These are phyloP conservation scores for Sinodicranocentrus sp. DNA, from an alignment of 2,888 invertebrate genomes.

Conservation along the genomic window DNA sequence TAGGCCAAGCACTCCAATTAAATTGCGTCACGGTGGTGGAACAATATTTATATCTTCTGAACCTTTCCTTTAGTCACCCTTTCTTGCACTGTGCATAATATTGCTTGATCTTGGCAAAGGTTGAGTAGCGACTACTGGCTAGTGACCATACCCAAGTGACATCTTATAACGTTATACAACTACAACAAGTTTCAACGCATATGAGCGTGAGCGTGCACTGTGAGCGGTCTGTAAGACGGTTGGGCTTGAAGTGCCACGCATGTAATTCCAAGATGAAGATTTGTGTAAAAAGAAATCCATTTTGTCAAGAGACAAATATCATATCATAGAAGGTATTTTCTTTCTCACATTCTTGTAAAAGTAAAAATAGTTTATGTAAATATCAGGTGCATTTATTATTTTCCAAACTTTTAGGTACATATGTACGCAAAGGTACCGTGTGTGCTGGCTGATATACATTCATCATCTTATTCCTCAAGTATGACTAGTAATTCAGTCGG, in stretches of 20 bases:
- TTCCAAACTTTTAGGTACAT: no score
- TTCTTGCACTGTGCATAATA: slow-evolving; percentile 20
- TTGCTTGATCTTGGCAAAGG: slow-evolving; percentile 60
- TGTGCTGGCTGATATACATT: no score
- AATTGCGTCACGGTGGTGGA: slow-evolving; percentile 66
- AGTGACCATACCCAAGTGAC: slow-evolving; percentile 63
- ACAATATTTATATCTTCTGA: slow-evolving; percentile 26
- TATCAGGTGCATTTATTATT: no score
- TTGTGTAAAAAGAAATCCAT: slow-evolving; percentile 35
- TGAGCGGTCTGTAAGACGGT: no score
- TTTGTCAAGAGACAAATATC: no score
- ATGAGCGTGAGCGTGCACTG: slow-evolving; percentile 5
- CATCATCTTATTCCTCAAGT: no score
- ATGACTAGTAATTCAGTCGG: no score
- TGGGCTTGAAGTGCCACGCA: slow-evolving; percentile 6
- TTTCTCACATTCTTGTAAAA: no score
- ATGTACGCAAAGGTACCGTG: no score
- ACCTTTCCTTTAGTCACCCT: not conserved
- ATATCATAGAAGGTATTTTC: no score
- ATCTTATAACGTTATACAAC: slow-evolving; percentile 3
- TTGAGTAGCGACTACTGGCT: slow-evolving; percentile 46
- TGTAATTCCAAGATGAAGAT: slow-evolving; percentile 7
- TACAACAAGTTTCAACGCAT: slow-evolving; percentile 30
- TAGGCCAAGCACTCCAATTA: slow-evolving; percentile 56
- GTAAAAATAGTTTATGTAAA: no score